phyloP scores from a whole-genome alignment of 1,140 invertebrate species.

The Drosophila pandora region DNA sequence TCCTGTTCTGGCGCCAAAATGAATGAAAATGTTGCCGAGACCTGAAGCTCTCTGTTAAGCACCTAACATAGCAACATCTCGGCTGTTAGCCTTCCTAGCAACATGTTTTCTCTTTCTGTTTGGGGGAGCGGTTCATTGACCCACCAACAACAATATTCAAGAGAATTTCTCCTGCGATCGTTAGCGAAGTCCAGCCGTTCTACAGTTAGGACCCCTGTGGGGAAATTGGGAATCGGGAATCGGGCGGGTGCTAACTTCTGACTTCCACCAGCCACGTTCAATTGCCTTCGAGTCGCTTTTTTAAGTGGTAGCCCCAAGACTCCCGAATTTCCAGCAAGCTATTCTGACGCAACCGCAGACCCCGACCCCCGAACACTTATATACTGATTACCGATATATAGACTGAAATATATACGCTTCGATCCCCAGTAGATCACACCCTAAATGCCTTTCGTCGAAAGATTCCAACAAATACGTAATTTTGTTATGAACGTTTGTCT shows the following conservation, averaged over 20 bases:
- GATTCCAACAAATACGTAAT: constrained; percentile 70
- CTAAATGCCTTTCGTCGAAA: constrained; percentile 77
- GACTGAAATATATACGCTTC: constrained; percentile 43
- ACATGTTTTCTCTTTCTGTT: constrained; percentile 15
- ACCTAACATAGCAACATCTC: not conserved
- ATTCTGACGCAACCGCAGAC: constrained; percentile 29
- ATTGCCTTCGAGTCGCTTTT: constrained; percentile 57
- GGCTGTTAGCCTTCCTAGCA: not conserved
- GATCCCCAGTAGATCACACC: constrained; percentile 43
- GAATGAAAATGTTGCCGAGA: constrained; percentile 42
- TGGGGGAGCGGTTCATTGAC: constrained; percentile 71
- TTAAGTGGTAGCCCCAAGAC: constrained; percentile 61
- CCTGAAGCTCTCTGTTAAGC: not conserved
- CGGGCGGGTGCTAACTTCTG: not conserved
- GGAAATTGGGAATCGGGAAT: not conserved
- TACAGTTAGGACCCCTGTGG: constrained; percentile 40
- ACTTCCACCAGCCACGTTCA: constrained; percentile 37
- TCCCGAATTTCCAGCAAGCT: constrained; percentile 20
- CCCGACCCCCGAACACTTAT: constrained; percentile 17
- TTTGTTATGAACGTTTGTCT: constrained; percentile 80
- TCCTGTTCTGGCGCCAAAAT: constrained; percentile 47
- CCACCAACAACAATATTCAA: constrained; percentile 53
- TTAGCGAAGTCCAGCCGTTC: constrained; percentile 9
- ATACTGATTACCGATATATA: constrained; percentile 41
- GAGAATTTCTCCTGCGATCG: constrained; percentile 36